Evolutionary conservation across 2,797 vertebrate species (phyloP).

Genomic region (Leuciscus waleckii): DNA sequence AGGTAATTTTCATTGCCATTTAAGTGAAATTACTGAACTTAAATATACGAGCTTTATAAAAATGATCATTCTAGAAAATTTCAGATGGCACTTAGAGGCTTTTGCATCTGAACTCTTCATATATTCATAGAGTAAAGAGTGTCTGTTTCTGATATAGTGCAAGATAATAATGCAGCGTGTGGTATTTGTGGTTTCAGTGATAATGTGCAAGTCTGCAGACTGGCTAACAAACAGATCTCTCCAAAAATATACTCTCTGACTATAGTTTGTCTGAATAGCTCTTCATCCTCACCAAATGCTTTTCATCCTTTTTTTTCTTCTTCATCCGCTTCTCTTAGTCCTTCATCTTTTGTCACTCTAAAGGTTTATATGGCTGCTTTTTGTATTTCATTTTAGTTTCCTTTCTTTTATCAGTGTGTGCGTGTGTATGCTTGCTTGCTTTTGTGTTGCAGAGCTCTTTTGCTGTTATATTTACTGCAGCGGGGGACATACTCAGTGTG

Average conservation of each 20-base stretch:
- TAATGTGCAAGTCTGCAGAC: constrained; percentile 15
- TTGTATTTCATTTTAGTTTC: not conserved
- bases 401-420: constrained; percentile 9
- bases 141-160: constrained; percentile 42
- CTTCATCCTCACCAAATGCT: not conserved
- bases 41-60: too few relatives aligned
- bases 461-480: constrained; percentile 16
- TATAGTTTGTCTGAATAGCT: constrained; percentile 15
- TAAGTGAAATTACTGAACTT: too few relatives aligned
- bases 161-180: constrained; percentile 5
- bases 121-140: not conserved
- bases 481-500: constrained; percentile 37
- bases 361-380: constrained; percentile 22
- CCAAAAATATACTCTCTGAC: not conserved
- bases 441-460: constrained; percentile 23
- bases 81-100: too few relatives aligned
- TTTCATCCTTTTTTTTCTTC: constrained; percentile 14
- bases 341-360: constrained; percentile 12
- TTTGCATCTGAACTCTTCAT: too few relatives aligned
- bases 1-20: too few relatives aligned
- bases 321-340: constrained; percentile 3
- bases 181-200: constrained; percentile 28
- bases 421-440: constrained; percentile 11
- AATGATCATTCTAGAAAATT: too few relatives aligned
- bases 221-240: constrained; percentile 28